Base-by-base conservation (phyloP, 1,140 invertebrate species). In the Camponotus floridanus region DNA sequence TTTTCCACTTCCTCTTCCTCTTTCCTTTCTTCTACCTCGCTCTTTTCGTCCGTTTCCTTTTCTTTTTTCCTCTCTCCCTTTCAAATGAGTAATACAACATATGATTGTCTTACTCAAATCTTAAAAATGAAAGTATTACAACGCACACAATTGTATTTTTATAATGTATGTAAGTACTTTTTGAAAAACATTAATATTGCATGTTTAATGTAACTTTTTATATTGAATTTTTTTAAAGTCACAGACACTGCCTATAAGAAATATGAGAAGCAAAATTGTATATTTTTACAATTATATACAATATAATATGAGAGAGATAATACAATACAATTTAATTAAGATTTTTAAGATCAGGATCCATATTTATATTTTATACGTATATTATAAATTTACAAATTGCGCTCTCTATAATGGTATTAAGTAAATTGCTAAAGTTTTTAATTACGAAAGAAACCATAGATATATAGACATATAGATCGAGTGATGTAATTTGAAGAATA, bases 61-160 rank as follows among this genome's bases (percentile, higher is more conserved):
- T 11, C 42, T 45, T 45, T 45, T 2, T 45, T 5, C 45, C 68
- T 26, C 36, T n/a, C 31, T 76, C 3, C 67, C 26, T 13, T 42
- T 33, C 26, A 26, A 51, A 62, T 76, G 71, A 62, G 21, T 48
- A 55, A 74, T 36, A 13, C 62, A 85, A 89, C 71, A 84, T 13
- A 51, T 51, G 11, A 80, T 90, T 85, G 86, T 90, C 76, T 91
- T 86, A 88, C 85, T 91, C 87, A 65, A 86, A 84, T 55, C 57
- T 86, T 78, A 79, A 57, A 85, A 55, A 76, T 33, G 57, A 86
- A 90, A 91, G 87, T 85, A 92, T 93, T 90, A 88, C 39, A 61
- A 76, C 51, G 68, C 36, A 67, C 48, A 67, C 48, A 83, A 73
- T 42, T 15, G 55, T 39, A 67, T 67, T 26, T 62, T 51, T 55